Conservation (phyloP, 1,140 invertebrate species). For the Melanaphis sacchari region DNA sequence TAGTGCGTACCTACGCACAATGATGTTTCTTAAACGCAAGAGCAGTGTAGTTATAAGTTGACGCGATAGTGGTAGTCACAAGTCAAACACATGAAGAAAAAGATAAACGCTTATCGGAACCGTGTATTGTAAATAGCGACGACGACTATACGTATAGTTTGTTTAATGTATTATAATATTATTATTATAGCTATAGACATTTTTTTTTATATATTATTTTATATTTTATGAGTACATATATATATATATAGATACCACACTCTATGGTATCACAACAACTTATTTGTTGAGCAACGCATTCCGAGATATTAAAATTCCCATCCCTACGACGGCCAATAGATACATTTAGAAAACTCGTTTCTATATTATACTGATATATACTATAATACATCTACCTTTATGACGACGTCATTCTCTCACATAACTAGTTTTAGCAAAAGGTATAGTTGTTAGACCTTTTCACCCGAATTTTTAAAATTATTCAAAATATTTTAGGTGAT, state of each 20-base stretch:
- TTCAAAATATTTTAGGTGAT: background rate
- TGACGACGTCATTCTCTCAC: slow-evolving; percentile 4
- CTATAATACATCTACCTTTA: background rate
- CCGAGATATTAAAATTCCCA: slow-evolving; percentile 9
- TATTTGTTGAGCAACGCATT: slow-evolving; percentile 34
- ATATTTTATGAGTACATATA: background rate
- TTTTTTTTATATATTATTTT: slow-evolving; percentile 7
- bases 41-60: background rate
- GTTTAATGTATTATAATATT: background rate
- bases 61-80: slow-evolving; percentile 16
- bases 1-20: background rate
- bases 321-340: background rate
- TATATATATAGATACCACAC: too few species aligned
- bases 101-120: slow-evolving; percentile 38
- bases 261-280: background rate
- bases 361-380: background rate
- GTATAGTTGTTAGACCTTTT: slow-evolving; percentile 19
- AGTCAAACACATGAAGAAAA: slow-evolving; percentile 10
- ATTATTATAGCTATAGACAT: background rate
- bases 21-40: background rate
- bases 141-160: background rate
- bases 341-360: slow-evolving; percentile 16
- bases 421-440: slow-evolving; percentile 19
- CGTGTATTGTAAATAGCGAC: background rate
- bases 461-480: background rate